phyloP scores from a whole-genome alignment of 2,888 invertebrate species.

The Lysandra coridon region DNA sequence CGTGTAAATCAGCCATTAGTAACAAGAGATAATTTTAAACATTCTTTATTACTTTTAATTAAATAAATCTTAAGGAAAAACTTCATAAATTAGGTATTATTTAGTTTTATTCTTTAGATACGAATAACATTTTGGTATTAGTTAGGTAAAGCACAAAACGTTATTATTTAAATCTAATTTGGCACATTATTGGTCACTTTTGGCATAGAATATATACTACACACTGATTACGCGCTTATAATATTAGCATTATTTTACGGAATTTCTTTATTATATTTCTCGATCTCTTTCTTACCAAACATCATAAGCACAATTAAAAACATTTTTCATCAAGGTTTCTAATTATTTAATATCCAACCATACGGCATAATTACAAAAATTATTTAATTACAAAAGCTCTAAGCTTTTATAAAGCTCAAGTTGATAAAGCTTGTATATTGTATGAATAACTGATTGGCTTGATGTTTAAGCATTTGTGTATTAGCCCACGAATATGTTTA shows the following conservation, averaged over 20 bases:
- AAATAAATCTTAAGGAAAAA: background rate
- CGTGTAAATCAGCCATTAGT: background rate
- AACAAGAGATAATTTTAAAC: background rate
- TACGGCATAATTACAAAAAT: background rate
- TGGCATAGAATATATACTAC: background rate
- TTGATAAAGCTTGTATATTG: background rate
- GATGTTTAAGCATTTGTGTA: too few relatives aligned
- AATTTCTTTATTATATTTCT: too few relatives aligned
- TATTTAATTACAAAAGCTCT: background rate
- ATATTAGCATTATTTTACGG: background rate
- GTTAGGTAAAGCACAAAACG: background rate
- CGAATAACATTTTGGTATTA: background rate
- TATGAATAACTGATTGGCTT: background rate
- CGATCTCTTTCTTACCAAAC: background rate
- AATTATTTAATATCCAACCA: background rate
- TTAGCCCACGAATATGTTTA: too few relatives aligned
- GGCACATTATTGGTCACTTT: constrained; percentile 16
- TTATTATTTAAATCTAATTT: background rate
- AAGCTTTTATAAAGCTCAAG: background rate
- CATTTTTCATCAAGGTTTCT: too few relatives aligned
- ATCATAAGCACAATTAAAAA: background rate
- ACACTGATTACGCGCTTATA: too few relatives aligned
- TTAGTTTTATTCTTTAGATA: background rate
- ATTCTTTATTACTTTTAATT: too few relatives aligned
- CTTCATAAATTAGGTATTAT: background rate